A percentile compares a stretch with the other conserved stretches of the same genome.
These are phyloP conservation scores for Zoanthus sociatus DNA, from an alignment of 92 coral and sea anemone genomes.

Conservation along the genomic window DNA sequence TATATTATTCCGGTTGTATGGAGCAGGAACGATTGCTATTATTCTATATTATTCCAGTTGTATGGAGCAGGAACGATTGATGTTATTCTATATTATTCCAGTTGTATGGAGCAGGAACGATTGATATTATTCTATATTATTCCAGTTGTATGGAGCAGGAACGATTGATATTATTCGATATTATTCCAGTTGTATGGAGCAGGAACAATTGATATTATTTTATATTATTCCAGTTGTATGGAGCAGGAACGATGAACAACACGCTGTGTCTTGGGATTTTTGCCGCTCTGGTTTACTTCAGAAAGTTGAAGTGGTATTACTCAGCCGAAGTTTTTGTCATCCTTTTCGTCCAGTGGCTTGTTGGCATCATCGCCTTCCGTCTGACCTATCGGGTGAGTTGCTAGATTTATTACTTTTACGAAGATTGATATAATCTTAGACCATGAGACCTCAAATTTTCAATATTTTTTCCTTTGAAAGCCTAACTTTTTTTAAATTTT, in stretches of 20 bases:
- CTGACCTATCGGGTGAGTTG: conserved; percentile 89
- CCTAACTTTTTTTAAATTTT: too few relatives aligned
- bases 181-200: conserved; percentile 89
- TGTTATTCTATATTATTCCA: background rate
- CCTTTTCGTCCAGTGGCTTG: conserved; percentile 91
- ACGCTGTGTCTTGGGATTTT: conserved; percentile 97
- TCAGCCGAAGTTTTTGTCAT: conserved; percentile 99
- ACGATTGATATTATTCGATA: background rate
- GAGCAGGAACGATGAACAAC: conserved; percentile 99
- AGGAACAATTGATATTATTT: conserved; percentile 63
- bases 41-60: conserved; percentile 54
- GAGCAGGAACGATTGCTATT: conserved; percentile 55
- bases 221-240: conserved; percentile 73
- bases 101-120: background rate
- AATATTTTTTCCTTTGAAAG: too few relatives aligned
- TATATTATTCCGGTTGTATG: background rate
- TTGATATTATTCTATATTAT: background rate
- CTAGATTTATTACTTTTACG: background rate
- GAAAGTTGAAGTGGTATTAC: conserved; percentile 91
- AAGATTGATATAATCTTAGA: too few relatives aligned
- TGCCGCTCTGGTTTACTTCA: conserved; percentile 95
- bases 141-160: background rate
- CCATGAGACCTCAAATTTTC: too few relatives aligned
- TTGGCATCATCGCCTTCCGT: conserved; percentile 84
- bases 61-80: conserved; percentile 95